A percentile compares a stretch with the other conserved stretches of the same genome.
phyloP scores from a whole-genome alignment of 1,140 invertebrate species.

The Thaumetopoea pityocampa region DNA sequence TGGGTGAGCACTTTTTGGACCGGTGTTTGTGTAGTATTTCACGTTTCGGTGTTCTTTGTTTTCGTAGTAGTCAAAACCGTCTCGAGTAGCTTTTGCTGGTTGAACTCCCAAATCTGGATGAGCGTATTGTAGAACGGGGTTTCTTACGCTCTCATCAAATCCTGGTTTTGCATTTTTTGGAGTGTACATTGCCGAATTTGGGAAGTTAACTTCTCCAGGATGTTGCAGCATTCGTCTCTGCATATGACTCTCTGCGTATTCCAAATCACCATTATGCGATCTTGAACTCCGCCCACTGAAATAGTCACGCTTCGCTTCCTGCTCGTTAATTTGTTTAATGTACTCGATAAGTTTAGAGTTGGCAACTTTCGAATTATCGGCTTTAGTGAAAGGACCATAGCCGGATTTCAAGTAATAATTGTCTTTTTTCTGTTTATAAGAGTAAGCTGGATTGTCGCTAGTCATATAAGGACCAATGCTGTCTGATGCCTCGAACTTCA shows the following conservation, averaged over 20 bases:
- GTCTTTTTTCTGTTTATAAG: conserved; percentile 64
- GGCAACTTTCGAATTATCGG: conserved; percentile 75
- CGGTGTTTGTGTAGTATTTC: conserved; percentile 60
- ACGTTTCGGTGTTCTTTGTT: conserved; percentile 57
- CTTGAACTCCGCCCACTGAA: conserved; percentile 73
- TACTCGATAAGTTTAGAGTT: conserved; percentile 79
- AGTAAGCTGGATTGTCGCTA: conserved; percentile 50
- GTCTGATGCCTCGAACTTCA: conserved; percentile 58
- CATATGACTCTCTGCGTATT: conserved; percentile 74
- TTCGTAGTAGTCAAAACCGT: conserved; percentile 59
- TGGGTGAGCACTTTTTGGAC: conserved; percentile 65
- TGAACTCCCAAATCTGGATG: conserved; percentile 87
- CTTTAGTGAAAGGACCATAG: conserved; percentile 77
- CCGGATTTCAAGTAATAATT: conserved; percentile 60
- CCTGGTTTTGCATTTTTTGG: conserved; percentile 72
- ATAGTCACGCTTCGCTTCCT: conserved; percentile 77
- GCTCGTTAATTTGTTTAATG: conserved; percentile 79
- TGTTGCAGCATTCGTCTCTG: conserved; percentile 83
- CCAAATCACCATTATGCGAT: conserved; percentile 63
- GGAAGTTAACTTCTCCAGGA: conserved; percentile 78
- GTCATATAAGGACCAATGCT: conserved; percentile 51
- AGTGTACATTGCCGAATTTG: conserved; percentile 79
- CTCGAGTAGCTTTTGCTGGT: conserved; percentile 78
- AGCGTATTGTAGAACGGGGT: conserved; percentile 85
- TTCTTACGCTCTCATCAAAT: conserved; percentile 82